Percentiles rank a stretch among this genome's conserved stretches.
Evolutionary conservation across 1,140 invertebrate genomes (phyloP).

Genomic region (Cyclargus thomasi): DNA sequence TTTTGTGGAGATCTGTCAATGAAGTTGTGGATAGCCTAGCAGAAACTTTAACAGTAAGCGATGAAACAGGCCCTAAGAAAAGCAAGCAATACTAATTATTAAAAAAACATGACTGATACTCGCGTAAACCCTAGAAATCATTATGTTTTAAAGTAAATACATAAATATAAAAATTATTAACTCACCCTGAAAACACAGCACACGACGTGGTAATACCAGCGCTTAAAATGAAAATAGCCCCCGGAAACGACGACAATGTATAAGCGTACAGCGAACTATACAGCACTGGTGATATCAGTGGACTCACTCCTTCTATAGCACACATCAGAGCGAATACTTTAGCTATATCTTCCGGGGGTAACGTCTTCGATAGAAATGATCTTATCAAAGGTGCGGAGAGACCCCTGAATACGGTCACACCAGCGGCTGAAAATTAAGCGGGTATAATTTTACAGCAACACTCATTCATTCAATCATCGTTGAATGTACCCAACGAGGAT

Average conservation of each 20-base stretch:
- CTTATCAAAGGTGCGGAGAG: slow-evolving; percentile 78
- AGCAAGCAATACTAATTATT: no score
- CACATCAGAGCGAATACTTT: slow-evolving; percentile 80
- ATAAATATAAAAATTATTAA: slow-evolving; percentile 16
- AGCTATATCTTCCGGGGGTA: slow-evolving; percentile 80
- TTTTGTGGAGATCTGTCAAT: no score
- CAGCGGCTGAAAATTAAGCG: slow-evolving; percentile 54
- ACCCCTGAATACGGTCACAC: slow-evolving; percentile 74
- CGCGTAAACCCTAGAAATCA: no score
- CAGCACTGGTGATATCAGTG: slow-evolving; percentile 76
- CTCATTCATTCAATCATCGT: no score
- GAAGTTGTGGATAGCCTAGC: no score
- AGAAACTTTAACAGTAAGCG: no score
- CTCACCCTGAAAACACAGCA: slow-evolving; percentile 72
- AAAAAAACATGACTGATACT: no score
- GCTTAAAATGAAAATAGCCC: slow-evolving; percentile 76
- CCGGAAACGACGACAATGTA: slow-evolving; percentile 74
- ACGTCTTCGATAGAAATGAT: slow-evolving; percentile 79
- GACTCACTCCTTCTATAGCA: slow-evolving; percentile 78
- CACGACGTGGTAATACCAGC: slow-evolving; percentile 59
- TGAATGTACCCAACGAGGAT: no score
- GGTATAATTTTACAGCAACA: no score
- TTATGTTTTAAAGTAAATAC: no score
- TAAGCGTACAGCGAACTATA: slow-evolving; percentile 79
- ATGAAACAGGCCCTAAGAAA: no score